Evolutionary conservation across 2,113 vertebrate species (phyloP).

Genomic region (Noctilio leporinus): DNA sequence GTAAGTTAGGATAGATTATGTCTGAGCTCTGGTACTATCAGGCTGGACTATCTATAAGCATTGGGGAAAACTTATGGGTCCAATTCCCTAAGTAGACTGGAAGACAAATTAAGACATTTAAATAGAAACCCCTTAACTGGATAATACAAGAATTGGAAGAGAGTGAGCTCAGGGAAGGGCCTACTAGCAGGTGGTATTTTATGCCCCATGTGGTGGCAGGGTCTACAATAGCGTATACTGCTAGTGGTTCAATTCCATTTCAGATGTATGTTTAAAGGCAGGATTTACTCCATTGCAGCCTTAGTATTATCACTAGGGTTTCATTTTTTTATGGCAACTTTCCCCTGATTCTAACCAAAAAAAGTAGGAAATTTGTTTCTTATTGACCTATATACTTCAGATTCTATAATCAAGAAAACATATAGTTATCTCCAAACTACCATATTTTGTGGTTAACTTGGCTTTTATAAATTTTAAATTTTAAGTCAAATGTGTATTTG

Average conservation of each 20-base stretch:
- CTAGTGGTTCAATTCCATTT: neutral
- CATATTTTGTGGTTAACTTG: neutral
- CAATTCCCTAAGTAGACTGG: neutral
- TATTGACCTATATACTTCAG: neutral
- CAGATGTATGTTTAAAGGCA: neutral
- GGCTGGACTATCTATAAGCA: neutral
- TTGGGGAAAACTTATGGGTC: neutral
- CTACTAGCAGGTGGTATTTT: neutral
- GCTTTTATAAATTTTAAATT: neutral
- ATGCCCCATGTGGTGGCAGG: neutral
- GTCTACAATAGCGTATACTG: neutral
- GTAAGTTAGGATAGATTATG: neutral
- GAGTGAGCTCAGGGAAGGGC: neutral
- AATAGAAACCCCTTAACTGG: neutral
- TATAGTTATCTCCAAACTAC: neutral
- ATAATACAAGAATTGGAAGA: neutral
- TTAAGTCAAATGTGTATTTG: neutral
- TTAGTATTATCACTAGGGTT: neutral
- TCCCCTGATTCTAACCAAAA: neutral
- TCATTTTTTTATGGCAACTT: neutral
- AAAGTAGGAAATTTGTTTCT: neutral
- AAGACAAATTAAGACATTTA: neutral
- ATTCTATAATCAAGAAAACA: neutral
- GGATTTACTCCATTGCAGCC: neutral
- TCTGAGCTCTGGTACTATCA: neutral